Percentiles rank a stretch among this genome's conserved stretches.
These are phyloP conservation scores for Macrophya alboannulata DNA, from an alignment of 2,888 invertebrate genomes.

Conservation along the genomic window DNA sequence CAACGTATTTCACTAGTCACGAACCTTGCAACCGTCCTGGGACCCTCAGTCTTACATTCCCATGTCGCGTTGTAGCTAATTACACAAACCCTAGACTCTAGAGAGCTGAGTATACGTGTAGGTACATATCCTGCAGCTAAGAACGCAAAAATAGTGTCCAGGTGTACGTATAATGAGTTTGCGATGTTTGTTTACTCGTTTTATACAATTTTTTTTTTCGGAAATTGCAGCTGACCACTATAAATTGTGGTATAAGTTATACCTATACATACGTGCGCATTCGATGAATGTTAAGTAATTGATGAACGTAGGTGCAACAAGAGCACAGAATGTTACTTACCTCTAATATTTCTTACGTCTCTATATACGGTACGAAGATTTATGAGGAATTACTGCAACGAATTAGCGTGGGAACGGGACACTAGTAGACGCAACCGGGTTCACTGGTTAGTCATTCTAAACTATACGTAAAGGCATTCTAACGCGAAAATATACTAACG, in stretches of 20 bases:
- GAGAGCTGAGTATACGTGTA: neutral
- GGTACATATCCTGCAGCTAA: neutral
- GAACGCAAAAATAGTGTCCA: neutral
- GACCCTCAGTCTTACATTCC: conserved; percentile 41
- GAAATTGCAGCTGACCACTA: conserved; percentile 1
- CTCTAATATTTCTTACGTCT: conserved; percentile 16
- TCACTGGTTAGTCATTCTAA: conserved; percentile 36
- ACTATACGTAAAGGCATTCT: conserved; percentile 28
- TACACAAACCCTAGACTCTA: conserved; percentile 31
- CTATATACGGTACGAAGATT: conserved; percentile 26
- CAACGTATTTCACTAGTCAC: conserved; percentile 21
- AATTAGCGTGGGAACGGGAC: conserved; percentile 55
- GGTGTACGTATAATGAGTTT: conserved; percentile 30
- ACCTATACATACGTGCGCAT: neutral
- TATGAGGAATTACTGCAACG: conserved; percentile 43
- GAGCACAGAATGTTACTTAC: conserved; percentile 11
- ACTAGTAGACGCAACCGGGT: conserved; percentile 8
- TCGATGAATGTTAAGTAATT: neutral
- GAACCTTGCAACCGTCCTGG: conserved; percentile 24
- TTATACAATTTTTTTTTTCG: neutral
- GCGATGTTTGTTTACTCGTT: neutral
- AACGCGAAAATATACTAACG: conserved; percentile 45
- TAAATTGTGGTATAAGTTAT: neutral
- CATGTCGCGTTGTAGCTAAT: conserved; percentile 40
- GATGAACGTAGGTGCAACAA: neutral